Evolutionary conservation across 2,888 invertebrate genomes (phyloP).

Genomic region (Nymphalis c-album): DNA sequence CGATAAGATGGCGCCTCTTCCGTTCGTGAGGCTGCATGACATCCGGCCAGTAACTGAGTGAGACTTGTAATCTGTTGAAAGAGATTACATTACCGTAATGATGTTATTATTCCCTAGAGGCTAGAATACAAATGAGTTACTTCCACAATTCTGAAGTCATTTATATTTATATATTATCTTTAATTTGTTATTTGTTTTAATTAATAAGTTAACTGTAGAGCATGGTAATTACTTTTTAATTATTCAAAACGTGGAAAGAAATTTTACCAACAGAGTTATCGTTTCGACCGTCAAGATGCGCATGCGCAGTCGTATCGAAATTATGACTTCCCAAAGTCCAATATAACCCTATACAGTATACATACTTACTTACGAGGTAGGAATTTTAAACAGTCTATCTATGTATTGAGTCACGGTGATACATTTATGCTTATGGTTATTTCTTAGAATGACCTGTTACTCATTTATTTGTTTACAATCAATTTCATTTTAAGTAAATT

Average conservation of each 20-base stretch:
- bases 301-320: background rate
- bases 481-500: too few relatives aligned
- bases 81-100: conserved; percentile 3
- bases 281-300: too few relatives aligned
- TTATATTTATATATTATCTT: too few relatives aligned
- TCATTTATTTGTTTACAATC: background rate
- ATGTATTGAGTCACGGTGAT: background rate
- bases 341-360: too few relatives aligned
- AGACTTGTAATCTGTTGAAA: background rate
- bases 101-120: conserved; percentile 4
- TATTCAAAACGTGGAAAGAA: too few relatives aligned
- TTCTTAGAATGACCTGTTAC: conserved; percentile 11
- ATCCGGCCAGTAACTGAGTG: conserved; percentile 54
- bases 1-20: conserved; percentile 55
- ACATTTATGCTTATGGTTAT: conserved; percentile 6
- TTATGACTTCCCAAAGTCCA: background rate
- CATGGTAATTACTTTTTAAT: too few relatives aligned
- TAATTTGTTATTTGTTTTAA: too few relatives aligned
- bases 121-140: background rate
- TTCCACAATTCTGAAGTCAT: background rate
- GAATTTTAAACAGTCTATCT: background rate
- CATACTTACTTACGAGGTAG: background rate
- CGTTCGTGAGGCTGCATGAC: conserved; percentile 51
- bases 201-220: too few relatives aligned
- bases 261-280: too few relatives aligned